These are phyloP conservation scores for Ia io DNA, from an alignment of 2,113 vertebrate genomes.

Conservation along the genomic window DNA sequence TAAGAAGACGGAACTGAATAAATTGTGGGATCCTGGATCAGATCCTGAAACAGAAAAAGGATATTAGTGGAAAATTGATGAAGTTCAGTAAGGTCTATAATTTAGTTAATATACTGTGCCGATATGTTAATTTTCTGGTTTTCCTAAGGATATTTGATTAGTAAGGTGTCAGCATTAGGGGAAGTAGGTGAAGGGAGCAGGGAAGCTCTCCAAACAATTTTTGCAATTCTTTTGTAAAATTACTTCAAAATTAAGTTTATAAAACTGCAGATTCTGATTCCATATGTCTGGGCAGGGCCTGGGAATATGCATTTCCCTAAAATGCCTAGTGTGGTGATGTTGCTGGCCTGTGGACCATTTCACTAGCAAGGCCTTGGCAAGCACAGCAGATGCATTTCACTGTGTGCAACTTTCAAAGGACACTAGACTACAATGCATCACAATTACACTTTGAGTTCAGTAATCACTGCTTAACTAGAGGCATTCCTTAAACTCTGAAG, in stretches of 20 bases:
- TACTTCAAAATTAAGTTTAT: not conserved
- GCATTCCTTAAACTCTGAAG: not conserved
- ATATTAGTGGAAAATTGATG: not conserved
- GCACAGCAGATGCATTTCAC: not conserved
- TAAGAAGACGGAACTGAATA: not conserved
- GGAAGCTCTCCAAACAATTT: not conserved
- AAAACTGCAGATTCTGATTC: not conserved
- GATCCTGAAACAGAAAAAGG: slow-evolving; percentile 26
- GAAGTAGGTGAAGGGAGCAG: not conserved
- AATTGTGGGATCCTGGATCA: not conserved
- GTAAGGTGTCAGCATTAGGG: not conserved
- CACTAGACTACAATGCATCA: not conserved
- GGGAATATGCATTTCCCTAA: not conserved
- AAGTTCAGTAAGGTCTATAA: not conserved
- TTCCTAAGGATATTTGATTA: not conserved
- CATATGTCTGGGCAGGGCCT: not conserved
- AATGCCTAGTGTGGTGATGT: not conserved
- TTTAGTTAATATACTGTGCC: not conserved
- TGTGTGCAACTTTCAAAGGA: not conserved
- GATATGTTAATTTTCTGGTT: not conserved
- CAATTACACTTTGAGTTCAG: not conserved
- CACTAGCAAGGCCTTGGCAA: not conserved
- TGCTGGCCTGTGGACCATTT: not conserved
- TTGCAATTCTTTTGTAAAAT: not conserved
- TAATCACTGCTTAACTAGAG: not conserved